Conservation (phyloP, 2,888 invertebrate genomes). For the Psylliodes chrysocephalus region DNA sequence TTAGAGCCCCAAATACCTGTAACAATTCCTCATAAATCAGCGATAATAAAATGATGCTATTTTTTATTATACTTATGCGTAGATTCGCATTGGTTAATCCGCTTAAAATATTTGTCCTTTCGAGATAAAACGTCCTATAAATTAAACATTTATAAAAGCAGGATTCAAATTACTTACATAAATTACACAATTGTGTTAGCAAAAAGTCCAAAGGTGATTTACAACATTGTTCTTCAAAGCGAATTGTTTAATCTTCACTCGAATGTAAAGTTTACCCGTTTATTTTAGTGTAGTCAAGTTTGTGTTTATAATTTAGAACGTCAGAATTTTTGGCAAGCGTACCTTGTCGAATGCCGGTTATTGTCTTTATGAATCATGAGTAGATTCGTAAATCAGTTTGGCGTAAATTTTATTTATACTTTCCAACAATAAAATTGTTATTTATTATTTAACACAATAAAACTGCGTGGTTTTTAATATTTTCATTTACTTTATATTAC, state of each 20-base stretch:
- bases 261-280: slow-evolving; percentile 10
- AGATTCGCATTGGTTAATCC: background rate
- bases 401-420: background rate
- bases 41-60: too few species aligned
- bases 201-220: slow-evolving; percentile 8
- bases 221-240: slow-evolving; percentile 14
- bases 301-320: slow-evolving; percentile 11
- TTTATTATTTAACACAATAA: too few species aligned
- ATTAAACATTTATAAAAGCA: slow-evolving; percentile 7
- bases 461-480: too few species aligned
- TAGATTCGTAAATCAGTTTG: slow-evolving; percentile 1
- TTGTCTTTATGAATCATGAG: slow-evolving; percentile 1
- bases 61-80: too few species aligned
- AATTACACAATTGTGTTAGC: slow-evolving; percentile 10
- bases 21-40: too few species aligned
- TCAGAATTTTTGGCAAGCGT: slow-evolving; percentile 5
- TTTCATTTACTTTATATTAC: too few species aligned
- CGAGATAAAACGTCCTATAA: background rate
- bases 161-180: slow-evolving; percentile 7
- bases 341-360: background rate
- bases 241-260: slow-evolving; percentile 8
- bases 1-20: too few species aligned
- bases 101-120: background rate
- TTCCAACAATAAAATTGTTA: too few species aligned
- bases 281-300: slow-evolving; percentile 5